phyloP scores from a whole-genome alignment of 2,113 vertebrate species.

The Hipposideros armiger region DNA sequence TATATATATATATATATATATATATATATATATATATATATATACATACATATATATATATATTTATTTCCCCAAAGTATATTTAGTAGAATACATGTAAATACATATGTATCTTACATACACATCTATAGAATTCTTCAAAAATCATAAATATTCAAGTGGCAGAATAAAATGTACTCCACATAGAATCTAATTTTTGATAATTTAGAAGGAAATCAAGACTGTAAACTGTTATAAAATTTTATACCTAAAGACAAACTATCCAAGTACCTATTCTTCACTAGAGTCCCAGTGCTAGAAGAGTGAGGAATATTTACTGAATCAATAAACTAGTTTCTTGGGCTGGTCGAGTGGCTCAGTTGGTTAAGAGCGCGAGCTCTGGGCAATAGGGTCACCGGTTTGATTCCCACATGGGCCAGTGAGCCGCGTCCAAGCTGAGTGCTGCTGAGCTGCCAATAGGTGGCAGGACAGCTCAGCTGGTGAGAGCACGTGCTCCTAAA shows the following conservation, averaged over 20 bases:
- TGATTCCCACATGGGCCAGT: too few species aligned
- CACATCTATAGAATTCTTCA: neutral
- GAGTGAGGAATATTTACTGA: neutral
- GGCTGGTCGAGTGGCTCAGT: too few species aligned
- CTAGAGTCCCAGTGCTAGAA: neutral
- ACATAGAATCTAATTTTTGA: constrained; percentile 11
- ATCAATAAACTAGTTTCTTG: neutral
- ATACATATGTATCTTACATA: neutral
- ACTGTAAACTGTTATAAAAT: neutral
- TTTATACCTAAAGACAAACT: constrained; percentile 25
- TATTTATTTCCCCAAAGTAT: too few species aligned
- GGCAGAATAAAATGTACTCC: constrained; percentile 9
- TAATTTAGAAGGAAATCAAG: neutral
- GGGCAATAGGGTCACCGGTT: too few species aligned
- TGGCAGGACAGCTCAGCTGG: too few species aligned
- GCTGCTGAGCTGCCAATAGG: too few species aligned
- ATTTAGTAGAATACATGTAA: neutral
- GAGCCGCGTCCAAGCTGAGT: too few species aligned
- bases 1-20: too few species aligned
- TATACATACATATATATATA: too few species aligned
- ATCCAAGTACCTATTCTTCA: neutral
- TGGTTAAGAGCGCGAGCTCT: too few species aligned
- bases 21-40: too few species aligned
- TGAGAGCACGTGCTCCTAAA: too few species aligned
- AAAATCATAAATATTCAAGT: constrained; percentile 44